Conservation (phyloP, 2,113 vertebrate species). For the Trogon surrucura region DNA sequence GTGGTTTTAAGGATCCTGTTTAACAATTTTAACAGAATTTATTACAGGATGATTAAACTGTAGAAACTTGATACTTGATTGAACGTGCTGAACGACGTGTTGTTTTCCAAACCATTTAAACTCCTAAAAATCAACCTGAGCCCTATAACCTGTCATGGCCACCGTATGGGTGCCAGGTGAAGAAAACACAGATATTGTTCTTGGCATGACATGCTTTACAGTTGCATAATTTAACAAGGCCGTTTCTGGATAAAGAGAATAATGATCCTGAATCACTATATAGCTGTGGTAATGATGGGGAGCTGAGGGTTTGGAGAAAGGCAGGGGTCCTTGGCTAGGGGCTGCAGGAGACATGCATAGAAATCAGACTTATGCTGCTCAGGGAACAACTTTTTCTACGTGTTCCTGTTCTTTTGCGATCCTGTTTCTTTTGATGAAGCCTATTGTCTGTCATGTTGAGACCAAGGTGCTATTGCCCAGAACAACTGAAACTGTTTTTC, state of each 20-base stretch:
- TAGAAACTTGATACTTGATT: background rate
- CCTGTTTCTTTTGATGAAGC: background rate
- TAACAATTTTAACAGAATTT: background rate
- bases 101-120: slow-evolving; percentile 27
- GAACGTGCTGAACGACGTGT: background rate
- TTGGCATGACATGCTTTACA: background rate
- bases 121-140: slow-evolving; percentile 22
- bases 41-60: background rate
- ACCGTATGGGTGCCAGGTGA: background rate
- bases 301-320: background rate
- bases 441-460: background rate
- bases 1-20: slow-evolving; percentile 1
- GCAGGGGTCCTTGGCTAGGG: background rate
- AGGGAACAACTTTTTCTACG: background rate
- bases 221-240: background rate
- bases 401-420: background rate
- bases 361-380: background rate
- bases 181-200: slow-evolving; percentile 27
- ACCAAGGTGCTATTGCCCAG: background rate
- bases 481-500: background rate
- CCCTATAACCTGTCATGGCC: background rate
- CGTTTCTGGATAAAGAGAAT: background rate
- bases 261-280: background rate
- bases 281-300: background rate
- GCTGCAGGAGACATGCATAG: background rate